Conservation (phyloP, 2,888 invertebrate genomes). For the Orchestes rusci region DNA sequence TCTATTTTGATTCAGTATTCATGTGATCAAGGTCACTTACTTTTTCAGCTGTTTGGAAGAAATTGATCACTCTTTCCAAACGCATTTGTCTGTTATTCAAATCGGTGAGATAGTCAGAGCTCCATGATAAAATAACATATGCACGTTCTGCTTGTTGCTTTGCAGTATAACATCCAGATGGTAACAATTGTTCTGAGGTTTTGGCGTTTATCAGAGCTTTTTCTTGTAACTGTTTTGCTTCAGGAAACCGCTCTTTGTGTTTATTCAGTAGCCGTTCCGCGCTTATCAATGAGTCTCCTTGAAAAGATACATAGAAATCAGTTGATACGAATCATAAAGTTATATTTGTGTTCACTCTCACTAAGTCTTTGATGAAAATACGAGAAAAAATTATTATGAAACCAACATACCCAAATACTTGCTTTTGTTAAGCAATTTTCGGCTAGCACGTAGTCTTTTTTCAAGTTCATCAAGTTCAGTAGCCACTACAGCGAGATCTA, state of each 20-base stretch:
- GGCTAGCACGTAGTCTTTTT: slow-evolving; percentile 50
- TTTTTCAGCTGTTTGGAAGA: slow-evolving; percentile 63
- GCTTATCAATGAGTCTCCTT: slow-evolving; percentile 63
- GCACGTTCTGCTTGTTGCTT: slow-evolving; percentile 61
- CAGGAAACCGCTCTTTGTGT: slow-evolving; percentile 60
- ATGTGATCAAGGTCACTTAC: slow-evolving; percentile 40
- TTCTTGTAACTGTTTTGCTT: slow-evolving; percentile 68
- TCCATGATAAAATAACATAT: slow-evolving; percentile 57
- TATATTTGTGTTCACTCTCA: too few species aligned
- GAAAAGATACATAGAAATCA: slow-evolving; percentile 28
- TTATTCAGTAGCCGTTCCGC: slow-evolving; percentile 62
- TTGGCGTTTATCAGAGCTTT: slow-evolving; percentile 67
- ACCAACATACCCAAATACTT: slow-evolving; percentile 49
- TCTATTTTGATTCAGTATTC: not conserved
- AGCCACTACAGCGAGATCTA: slow-evolving; percentile 65
- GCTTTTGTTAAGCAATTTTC: slow-evolving; percentile 50
- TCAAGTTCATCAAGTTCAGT: slow-evolving; percentile 63
- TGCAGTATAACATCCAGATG: slow-evolving; percentile 62
- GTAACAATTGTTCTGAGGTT: slow-evolving; percentile 67
- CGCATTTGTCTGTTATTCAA: slow-evolving; percentile 63
- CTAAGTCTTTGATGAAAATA: too few species aligned
- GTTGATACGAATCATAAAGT: too few species aligned
- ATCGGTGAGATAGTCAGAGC: slow-evolving; percentile 63
- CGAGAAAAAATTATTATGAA: too few species aligned
- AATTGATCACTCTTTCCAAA: slow-evolving; percentile 59